Conservation (phyloP, 2,888 invertebrate genomes). For the Rhogogaster chlorosoma region DNA sequence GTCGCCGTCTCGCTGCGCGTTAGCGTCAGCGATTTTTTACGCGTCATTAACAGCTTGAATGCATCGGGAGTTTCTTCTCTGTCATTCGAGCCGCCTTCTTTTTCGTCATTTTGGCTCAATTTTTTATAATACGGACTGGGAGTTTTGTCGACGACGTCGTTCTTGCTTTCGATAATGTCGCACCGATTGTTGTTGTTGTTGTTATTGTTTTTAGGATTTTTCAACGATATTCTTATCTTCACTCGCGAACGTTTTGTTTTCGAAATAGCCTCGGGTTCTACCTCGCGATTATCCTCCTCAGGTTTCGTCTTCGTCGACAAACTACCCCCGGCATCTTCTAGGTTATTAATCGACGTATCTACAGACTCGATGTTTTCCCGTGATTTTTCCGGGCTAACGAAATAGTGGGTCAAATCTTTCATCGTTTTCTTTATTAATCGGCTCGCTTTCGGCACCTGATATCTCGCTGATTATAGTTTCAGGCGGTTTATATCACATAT, state of each 20-base stretch:
- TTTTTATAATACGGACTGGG: slow-evolving; percentile 63
- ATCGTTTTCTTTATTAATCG: slow-evolving; percentile 56
- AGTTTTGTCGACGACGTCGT: slow-evolving; percentile 66
- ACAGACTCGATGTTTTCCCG: slow-evolving; percentile 51
- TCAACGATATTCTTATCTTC: slow-evolving; percentile 66
- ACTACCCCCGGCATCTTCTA: slow-evolving; percentile 44
- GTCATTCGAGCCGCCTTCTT: neutral
- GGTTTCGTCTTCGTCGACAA: neutral
- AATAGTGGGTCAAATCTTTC: slow-evolving; percentile 71
- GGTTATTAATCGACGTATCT: slow-evolving; percentile 52
- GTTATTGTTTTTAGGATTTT: slow-evolving; percentile 13
- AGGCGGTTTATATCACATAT: neutral
- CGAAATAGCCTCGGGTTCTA: neutral
- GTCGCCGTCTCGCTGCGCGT: slow-evolving; percentile 48
- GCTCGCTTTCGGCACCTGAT: neutral
- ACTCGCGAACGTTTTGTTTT: slow-evolving; percentile 64
- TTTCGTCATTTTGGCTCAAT: neutral
- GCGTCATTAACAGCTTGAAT: slow-evolving; percentile 67
- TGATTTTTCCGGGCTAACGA: slow-evolving; percentile 62
- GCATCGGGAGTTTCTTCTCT: slow-evolving; percentile 58
- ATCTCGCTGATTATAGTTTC: neutral
- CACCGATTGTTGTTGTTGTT: slow-evolving; percentile 57
- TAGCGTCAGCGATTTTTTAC: slow-evolving; percentile 56
- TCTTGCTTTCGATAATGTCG: slow-evolving; percentile 64
- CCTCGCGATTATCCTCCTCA: neutral